Percentiles rank a stretch among this genome's conserved stretches.
Evolutionary conservation across 2,113 vertebrate species (phyloP).

Genomic region (Athene noctua): DNA sequence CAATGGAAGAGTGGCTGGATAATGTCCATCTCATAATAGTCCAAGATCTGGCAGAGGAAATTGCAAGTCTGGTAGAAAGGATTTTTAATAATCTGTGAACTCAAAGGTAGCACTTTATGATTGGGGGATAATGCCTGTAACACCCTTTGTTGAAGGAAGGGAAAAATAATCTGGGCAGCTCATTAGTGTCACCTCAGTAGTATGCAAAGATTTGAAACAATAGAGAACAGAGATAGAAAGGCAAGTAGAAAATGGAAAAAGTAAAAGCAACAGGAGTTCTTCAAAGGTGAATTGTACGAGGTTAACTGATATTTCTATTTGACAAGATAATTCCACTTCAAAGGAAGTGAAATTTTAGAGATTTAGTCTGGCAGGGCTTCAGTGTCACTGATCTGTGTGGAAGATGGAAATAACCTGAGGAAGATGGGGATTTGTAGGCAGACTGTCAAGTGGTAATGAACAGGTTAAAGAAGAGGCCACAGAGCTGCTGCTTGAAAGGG

Average conservation of each 20-base stretch:
- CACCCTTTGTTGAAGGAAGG: not conserved
- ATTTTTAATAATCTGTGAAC: conserved; percentile 18
- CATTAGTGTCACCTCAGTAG: not conserved
- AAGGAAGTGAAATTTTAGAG: not conserved
- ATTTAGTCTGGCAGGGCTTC: not conserved
- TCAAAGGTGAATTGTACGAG: not conserved
- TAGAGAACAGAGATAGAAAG: not conserved
- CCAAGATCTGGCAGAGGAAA: conserved; percentile 3
- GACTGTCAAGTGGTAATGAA: not conserved
- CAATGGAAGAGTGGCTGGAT: not conserved
- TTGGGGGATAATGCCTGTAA: not conserved
- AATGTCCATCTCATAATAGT: not conserved
- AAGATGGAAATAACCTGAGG: not conserved
- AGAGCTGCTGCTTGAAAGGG: not conserved
- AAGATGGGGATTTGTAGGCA: not conserved
- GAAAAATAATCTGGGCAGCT: not conserved
- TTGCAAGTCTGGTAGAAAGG: conserved; percentile 1
- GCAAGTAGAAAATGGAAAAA: not conserved
- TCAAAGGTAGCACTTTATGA: not conserved
- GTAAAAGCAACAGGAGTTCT: not conserved
- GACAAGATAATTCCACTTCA: not conserved
- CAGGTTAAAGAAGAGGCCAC: not conserved
- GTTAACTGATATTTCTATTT: not conserved
- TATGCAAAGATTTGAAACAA: not conserved
- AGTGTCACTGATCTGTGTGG: not conserved